Conservation (phyloP, 2,888 invertebrate genomes). For the Xestia ashworthii region DNA sequence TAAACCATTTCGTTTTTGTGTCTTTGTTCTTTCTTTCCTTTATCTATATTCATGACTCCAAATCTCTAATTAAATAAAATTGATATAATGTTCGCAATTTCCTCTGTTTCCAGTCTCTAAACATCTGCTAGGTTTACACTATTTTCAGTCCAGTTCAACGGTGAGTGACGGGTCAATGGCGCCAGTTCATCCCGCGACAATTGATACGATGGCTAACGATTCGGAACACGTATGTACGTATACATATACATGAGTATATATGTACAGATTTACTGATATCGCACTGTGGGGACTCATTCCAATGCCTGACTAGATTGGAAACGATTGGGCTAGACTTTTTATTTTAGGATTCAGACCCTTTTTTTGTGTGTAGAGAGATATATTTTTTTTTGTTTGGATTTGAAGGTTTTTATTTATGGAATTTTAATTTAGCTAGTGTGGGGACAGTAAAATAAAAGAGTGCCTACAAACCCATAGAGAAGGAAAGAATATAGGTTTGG, state of each 20-base stretch:
- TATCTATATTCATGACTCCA: neutral
- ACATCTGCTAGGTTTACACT: neutral
- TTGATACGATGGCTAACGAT: constrained; percentile 49
- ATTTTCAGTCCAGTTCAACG: constrained; percentile 17
- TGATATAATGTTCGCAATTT: neutral
- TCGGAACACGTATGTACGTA: constrained; percentile 45
- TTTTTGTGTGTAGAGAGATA: constrained; percentile 15
- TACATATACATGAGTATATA: neutral
- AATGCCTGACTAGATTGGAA: constrained; percentile 54
- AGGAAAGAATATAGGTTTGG: too few species aligned
- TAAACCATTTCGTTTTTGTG: too few species aligned
- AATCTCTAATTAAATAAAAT: neutral
- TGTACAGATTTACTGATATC: constrained; percentile 56
- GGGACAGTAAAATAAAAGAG: too few species aligned
- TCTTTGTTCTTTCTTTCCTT: too few species aligned
- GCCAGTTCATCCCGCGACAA: constrained; percentile 51
- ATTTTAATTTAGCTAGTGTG: neutral
- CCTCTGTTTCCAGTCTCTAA: neutral
- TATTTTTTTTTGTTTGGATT: constrained; percentile 6
- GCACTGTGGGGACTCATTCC: constrained; percentile 57
- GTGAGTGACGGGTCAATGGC: constrained; percentile 37
- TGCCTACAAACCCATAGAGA: too few species aligned
- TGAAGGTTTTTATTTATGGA: neutral
- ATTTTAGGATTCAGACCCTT: constrained; percentile 34
- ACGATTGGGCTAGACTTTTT: constrained; percentile 44